phyloP scores from a whole-genome alignment of 2,113 vertebrate genomes.

The Protobothrops mucrosquamatus region DNA sequence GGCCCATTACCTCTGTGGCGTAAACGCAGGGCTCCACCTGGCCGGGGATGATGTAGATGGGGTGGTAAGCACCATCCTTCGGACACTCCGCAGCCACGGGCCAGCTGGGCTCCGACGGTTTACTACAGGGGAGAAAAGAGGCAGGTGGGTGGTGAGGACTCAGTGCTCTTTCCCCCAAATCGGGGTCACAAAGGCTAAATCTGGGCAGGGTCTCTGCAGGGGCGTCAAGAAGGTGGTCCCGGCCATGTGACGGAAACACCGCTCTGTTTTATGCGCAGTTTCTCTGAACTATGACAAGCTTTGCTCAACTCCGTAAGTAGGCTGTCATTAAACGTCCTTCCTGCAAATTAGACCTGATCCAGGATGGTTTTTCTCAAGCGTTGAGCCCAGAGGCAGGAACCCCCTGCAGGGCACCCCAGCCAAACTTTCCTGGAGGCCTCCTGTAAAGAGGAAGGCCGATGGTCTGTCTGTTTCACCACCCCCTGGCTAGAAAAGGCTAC shows the following conservation, averaged over 20 bases:
- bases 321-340: not conserved
- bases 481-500: no score
- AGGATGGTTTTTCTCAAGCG: not conserved
- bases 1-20: constrained; percentile 76
- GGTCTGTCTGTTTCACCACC: not conserved
- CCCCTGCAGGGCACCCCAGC: not conserved
- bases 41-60: constrained; percentile 75
- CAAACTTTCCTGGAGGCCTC: not conserved
- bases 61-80: constrained; percentile 71
- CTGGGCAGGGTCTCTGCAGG: not conserved
- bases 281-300: not conserved
- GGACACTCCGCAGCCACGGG: constrained; percentile 55
- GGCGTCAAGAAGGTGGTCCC: not conserved
- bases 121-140: constrained; percentile 46
- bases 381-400: not conserved
- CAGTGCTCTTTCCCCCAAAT: no score
- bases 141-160: no score
- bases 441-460: not conserved
- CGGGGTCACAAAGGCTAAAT: not conserved
- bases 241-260: not conserved
- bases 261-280: not conserved
- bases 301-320: not conserved
- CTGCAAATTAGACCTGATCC: not conserved
- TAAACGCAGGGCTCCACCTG: constrained; percentile 74
- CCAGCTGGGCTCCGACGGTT: constrained; percentile 63